A percentile compares a stretch with the other conserved stretches of the same genome.
phyloP scores from a whole-genome alignment of 92 coral and sea anemone species.

The Porites evermanni region DNA sequence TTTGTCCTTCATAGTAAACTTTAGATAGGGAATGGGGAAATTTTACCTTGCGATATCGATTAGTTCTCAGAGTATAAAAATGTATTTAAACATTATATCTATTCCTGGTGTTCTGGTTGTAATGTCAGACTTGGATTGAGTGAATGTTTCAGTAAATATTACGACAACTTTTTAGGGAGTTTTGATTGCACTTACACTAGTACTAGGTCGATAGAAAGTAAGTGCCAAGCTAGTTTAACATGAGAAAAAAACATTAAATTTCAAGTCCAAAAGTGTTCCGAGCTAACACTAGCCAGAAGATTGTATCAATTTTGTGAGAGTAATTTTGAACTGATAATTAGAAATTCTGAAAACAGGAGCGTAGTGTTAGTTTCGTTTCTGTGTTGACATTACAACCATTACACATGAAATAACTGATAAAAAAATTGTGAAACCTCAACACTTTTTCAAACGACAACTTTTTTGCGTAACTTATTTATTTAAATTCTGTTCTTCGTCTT shows the following conservation, averaged over 20 bases:
- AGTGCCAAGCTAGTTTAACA: background rate
- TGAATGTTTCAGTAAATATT: background rate
- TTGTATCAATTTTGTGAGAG: background rate
- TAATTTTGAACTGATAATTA: background rate
- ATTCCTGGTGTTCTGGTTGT: background rate
- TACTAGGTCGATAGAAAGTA: no score
- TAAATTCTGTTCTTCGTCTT: background rate
- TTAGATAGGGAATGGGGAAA: constrained; percentile 10
- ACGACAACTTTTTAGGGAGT: background rate
- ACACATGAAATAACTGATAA: background rate
- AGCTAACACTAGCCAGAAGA: background rate
- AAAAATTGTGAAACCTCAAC: background rate
- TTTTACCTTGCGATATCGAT: background rate
- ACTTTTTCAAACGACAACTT: background rate
- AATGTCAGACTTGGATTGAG: background rate
- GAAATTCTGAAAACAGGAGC: background rate
- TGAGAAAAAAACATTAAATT: background rate
- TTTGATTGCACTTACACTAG: no score
- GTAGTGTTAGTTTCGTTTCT: background rate
- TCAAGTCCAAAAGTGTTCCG: background rate
- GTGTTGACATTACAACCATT: constrained; percentile 28
- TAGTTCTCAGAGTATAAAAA: background rate
- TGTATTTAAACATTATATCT: background rate
- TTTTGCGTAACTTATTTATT: background rate
- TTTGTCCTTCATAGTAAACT: constrained; percentile 22